Evolutionary conservation across 2,888 invertebrate genomes (phyloP), one percentile per base, ranked within the genome.

Genomic region (Anarsia innoxiella): DNA sequence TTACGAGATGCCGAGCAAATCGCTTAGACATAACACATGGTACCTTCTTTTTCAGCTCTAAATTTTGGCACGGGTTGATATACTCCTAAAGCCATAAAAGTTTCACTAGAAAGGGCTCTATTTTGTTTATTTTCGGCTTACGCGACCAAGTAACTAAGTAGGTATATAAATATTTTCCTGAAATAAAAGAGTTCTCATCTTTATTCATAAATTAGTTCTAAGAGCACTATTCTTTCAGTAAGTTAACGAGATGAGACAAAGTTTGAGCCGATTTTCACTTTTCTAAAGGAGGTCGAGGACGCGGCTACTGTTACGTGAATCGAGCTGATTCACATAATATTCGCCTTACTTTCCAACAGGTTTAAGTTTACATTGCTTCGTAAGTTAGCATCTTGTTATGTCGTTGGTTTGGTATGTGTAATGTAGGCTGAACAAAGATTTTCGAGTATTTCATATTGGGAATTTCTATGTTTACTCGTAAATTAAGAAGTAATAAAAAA

Each of bases 221-320:
- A 25, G 33, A 33, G 26, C 12, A 11, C n/a, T n/a, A n/a, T n/a
- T n/a, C n/a, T 2, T 23, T 27, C 10, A 16, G 19, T 33, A 8
- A 3, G 19, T 5, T 3, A 19, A 8, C 19, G 10, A 15, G 51
- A 50, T 48, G 47, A 12, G 44, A 40, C 44, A 40, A 48, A 56
- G 51, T 69, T 70, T 56, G 63, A 56, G 54, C 53, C 45, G 62
- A 74, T 75, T 83, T 83, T 80, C 82, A 72, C 82, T 73, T 66
- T 64, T 55, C 49, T 44, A 57, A 71, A 72, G 53, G 53, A 53
- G 80, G 82, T 80, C 80, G 82, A 82, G 82, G 82, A 74, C 82
- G 62, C 41, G 36, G 47, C 45, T 45, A 41, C 45, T 41, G 55
- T 69, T 69, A 71, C 63, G 70, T 70, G 68, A 64, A 45, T 49